A percentile compares a stretch with the other conserved stretches of the same genome.
Conservation (phyloP, 2,888 invertebrate species). For the Mythimna albipuncta region DNA sequence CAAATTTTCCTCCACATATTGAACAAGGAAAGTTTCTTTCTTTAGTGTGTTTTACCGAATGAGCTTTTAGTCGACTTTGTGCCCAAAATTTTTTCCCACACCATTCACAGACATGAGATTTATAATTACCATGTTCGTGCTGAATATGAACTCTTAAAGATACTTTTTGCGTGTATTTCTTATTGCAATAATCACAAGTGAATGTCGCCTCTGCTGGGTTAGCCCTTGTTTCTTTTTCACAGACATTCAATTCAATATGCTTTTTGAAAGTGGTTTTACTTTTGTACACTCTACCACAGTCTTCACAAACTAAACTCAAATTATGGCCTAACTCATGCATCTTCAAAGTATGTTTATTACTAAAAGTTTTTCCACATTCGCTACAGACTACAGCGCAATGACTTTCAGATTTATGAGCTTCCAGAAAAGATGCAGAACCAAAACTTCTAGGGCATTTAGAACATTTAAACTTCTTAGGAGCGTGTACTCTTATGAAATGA, state of each 20-base stretch:
- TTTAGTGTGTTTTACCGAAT: conserved; percentile 83
- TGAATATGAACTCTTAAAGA: conserved; percentile 84
- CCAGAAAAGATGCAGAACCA: conserved; percentile 70
- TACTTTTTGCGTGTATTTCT: conserved; percentile 84
- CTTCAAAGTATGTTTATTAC: conserved; percentile 75
- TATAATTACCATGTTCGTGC: conserved; percentile 83
- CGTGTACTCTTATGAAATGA: conserved; percentile 79
- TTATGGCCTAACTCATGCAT: conserved; percentile 79
- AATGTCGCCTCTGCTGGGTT: conserved; percentile 77
- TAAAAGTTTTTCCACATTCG: conserved; percentile 80
- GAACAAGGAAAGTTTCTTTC: conserved; percentile 81
- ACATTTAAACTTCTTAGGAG: conserved; percentile 76
- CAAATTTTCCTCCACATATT: conserved; percentile 80
- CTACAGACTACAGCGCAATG: conserved; percentile 76
- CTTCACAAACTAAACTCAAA: conserved; percentile 75
- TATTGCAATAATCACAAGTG: conserved; percentile 84
- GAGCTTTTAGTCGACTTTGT: conserved; percentile 81
- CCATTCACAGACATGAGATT: conserved; percentile 82
- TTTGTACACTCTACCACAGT: conserved; percentile 83
- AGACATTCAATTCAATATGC: conserved; percentile 79
- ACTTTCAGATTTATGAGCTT: conserved; percentile 72
- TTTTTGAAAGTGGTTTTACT: conserved; percentile 78
- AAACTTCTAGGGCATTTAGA: conserved; percentile 73
- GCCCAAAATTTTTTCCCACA: conserved; percentile 85
- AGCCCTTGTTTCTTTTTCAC: conserved; percentile 75